These are phyloP conservation scores for Gorsachius magnificus DNA, from an alignment of 2,797 vertebrate genomes.

Conservation along the genomic window DNA sequence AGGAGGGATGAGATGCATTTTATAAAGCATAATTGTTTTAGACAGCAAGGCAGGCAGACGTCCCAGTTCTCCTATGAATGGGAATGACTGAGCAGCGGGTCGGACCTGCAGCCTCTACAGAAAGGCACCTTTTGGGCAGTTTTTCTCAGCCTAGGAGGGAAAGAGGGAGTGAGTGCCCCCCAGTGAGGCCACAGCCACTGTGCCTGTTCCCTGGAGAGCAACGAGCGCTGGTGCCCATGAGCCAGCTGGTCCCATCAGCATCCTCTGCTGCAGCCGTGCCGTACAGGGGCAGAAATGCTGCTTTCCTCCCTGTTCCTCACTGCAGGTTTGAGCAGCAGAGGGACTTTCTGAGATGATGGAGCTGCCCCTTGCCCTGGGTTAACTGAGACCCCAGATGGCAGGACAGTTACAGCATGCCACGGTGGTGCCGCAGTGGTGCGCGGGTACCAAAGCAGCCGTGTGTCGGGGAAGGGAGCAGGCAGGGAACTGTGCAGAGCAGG, in stretches of 20 bases:
- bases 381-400: neutral
- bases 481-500: neutral
- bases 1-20: neutral
- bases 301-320: fast-evolving
- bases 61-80: neutral
- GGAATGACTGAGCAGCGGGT: neutral
- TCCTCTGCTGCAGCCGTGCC: neutral
- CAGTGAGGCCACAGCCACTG: fast-evolving
- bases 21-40: neutral
- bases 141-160: neutral
- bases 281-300: fast-evolving
- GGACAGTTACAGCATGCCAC: fast-evolving
- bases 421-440: fast-evolving
- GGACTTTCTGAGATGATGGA: neutral
- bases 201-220: neutral
- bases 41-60: neutral
- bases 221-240: neutral
- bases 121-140: neutral
- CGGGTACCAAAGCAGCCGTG: fast-evolving
- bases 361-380: neutral
- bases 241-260: neutral
- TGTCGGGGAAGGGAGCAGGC: neutral
- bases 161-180: fast-evolving
- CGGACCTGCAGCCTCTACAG: fast-evolving
- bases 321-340: neutral